These are phyloP conservation scores for Pissodes strobi DNA, from an alignment of 1,140 invertebrate species.

Conservation along the genomic window DNA sequence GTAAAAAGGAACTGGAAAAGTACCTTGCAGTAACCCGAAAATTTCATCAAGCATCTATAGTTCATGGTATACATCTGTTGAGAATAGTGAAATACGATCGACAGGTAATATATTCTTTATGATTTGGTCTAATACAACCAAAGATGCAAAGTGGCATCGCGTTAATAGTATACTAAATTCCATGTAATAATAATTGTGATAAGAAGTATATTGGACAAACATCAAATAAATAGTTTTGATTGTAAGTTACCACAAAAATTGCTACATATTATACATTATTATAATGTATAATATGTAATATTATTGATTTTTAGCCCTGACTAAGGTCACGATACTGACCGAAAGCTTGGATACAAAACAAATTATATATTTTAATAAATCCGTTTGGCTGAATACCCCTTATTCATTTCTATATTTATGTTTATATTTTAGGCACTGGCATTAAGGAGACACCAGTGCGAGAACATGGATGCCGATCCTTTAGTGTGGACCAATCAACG, in stretches of 20 bases:
- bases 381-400: no score
- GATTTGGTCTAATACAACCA: no score
- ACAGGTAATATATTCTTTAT: no score
- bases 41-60: conserved; percentile 91
- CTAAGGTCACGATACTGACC: no score
- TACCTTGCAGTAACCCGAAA: conserved; percentile 87
- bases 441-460: conserved; percentile 84
- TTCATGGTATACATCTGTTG: conserved; percentile 89
- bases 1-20: conserved; percentile 93
- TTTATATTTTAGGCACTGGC: conserved; percentile 71
- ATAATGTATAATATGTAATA: neutral
- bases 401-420: neutral
- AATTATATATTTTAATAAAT: neutral
- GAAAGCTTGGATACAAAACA: no score
- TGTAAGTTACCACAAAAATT: no score
- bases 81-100: conserved; percentile 91
- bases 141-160: no score
- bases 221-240: no score
- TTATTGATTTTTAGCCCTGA: neutral
- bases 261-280: neutral
- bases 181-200: no score
- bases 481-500: conserved; percentile 94
- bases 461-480: conserved; percentile 85
- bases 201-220: no score
- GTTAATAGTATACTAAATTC: no score